phyloP scores from a whole-genome alignment of 1,140 invertebrate genomes.

The Drosophila ogumai region DNA sequence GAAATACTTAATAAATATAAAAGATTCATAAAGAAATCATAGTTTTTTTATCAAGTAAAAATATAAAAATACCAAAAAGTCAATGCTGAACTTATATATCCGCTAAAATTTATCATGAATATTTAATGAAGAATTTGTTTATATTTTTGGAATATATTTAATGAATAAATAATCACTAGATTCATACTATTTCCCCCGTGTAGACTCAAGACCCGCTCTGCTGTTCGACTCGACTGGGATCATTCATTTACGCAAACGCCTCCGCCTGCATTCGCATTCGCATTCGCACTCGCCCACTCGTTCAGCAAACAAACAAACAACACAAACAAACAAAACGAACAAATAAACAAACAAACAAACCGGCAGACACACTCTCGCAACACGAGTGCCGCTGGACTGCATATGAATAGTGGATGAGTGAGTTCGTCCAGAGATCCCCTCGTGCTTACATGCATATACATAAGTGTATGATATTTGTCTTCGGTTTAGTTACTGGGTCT shows the following conservation, averaged over 20 bases:
- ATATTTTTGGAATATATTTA: too few species aligned
- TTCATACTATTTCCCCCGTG: not conserved
- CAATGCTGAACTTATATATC: too few species aligned
- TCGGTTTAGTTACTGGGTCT: slow-evolving; percentile 49
- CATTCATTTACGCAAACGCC: slow-evolving; percentile 77
- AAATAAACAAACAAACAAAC: slow-evolving; percentile 34
- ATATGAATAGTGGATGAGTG: slow-evolving; percentile 73
- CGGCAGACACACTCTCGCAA: slow-evolving; percentile 25
- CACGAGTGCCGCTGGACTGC: slow-evolving; percentile 59
- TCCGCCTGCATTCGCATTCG: slow-evolving; percentile 33
- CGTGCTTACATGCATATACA: slow-evolving; percentile 3
- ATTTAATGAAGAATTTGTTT: not conserved
- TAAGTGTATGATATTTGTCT: slow-evolving; percentile 6
- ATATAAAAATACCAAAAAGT: not conserved
- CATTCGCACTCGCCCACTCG: slow-evolving; percentile 60
- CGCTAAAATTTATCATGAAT: not conserved
- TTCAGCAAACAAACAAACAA: slow-evolving; percentile 52
- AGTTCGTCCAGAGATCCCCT: not conserved
- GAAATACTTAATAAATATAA: not conserved
- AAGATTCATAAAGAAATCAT: too few species aligned
- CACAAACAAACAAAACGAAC: slow-evolving; percentile 22
- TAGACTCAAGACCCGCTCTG: slow-evolving; percentile 21
- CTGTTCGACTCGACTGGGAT: slow-evolving; percentile 50
- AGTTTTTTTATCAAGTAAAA: too few species aligned
- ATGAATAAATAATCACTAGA: not conserved